Conservation (phyloP, 2,888 invertebrate genomes). For the Polietes domitor region DNA sequence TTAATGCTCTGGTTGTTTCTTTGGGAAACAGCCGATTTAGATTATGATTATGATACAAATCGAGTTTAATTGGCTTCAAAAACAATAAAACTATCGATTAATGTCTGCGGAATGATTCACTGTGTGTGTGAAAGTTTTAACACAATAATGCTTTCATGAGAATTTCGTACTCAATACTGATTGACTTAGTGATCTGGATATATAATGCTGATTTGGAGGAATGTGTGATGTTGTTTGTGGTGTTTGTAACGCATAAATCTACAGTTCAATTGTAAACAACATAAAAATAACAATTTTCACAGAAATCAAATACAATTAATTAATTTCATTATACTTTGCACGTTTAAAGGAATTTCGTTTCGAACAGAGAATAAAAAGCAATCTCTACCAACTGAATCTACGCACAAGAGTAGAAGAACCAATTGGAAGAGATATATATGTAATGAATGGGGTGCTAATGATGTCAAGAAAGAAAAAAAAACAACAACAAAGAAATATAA, state of each 20-base stretch:
- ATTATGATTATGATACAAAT: too few species aligned
- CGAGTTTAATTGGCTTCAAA: too few species aligned
- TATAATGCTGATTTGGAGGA: constrained; percentile 5
- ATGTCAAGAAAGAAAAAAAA: constrained; percentile 67
- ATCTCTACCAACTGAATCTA: constrained; percentile 41
- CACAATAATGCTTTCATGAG: too few species aligned
- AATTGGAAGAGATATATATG: constrained; percentile 53
- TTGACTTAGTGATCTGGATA: too few species aligned
- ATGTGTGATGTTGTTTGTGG: constrained; percentile 30
- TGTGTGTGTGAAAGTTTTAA: too few species aligned
- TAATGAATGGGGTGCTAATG: constrained; percentile 75
- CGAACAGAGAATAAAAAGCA: constrained; percentile 55
- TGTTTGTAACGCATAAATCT: constrained; percentile 26
- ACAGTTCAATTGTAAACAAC: constrained; percentile 28
- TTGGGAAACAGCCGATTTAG: too few species aligned
- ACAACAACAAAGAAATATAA: constrained; percentile 56
- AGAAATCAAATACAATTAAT: constrained; percentile 54
- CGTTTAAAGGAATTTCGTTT: constrained; percentile 64
- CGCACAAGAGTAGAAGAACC: constrained; percentile 65
- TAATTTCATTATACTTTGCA: constrained; percentile 18
- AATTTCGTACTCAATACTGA: too few species aligned
- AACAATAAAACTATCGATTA: too few species aligned
- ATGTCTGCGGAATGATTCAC: too few species aligned
- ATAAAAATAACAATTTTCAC: constrained; percentile 48
- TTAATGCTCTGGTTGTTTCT: too few species aligned